Conservation (phyloP, 2,113 vertebrate genomes). For the Dolichotis patagonum region DNA sequence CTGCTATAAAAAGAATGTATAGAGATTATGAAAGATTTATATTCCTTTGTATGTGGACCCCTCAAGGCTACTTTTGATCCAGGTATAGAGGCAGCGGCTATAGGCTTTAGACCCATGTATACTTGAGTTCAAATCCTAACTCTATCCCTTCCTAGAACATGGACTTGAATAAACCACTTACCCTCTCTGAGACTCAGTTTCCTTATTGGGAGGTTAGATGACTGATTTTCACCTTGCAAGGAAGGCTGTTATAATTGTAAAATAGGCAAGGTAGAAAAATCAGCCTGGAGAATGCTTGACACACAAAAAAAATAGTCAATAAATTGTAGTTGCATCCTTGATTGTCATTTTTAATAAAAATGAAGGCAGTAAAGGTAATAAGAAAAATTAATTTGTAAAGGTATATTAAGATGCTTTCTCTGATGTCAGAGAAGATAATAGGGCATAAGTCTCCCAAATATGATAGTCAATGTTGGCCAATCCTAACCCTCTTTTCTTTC, state of each 20-base stretch:
- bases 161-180: background rate
- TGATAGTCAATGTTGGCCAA: background rate
- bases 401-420: background rate
- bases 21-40: slow-evolving; percentile 26
- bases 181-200: background rate
- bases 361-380: background rate
- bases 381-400: background rate
- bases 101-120: background rate
- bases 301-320: background rate
- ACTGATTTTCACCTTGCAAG: background rate
- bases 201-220: background rate
- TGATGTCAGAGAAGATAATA: background rate
- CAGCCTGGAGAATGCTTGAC: background rate
- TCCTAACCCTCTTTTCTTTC: background rate
- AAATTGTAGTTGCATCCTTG: background rate
- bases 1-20: background rate
- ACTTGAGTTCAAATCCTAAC: background rate
- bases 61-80: background rate
- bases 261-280: background rate
- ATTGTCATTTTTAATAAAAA: slow-evolving; percentile 31
- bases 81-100: background rate
- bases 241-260: background rate
- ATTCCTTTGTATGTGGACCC: background rate
- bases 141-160: background rate
- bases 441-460: background rate